Evolutionary conservation across 2,113 vertebrate genomes (phyloP).

Genomic region (Seriola quinqueradiata): DNA sequence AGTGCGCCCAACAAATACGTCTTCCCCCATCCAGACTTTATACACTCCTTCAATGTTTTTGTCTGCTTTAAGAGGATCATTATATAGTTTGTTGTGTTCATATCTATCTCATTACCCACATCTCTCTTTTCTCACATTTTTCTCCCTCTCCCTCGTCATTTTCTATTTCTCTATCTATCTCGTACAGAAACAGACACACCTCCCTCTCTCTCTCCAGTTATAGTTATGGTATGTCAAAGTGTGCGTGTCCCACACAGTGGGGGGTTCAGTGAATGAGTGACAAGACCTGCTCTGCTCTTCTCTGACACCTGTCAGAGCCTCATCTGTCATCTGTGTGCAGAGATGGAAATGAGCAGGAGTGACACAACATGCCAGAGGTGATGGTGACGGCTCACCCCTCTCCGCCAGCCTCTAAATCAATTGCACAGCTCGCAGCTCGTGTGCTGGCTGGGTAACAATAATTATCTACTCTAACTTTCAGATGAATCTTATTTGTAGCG

Average conservation of each 20-base stretch:
- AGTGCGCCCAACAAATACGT: not conserved
- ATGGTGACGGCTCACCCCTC: slow-evolving; percentile 88
- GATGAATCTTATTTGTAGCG: slow-evolving; percentile 55
- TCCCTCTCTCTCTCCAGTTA: slow-evolving; percentile 61
- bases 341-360: slow-evolving; percentile 91
- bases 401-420: slow-evolving; percentile 61
- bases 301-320: slow-evolving; percentile 88
- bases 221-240: slow-evolving; percentile 88
- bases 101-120: slow-evolving; percentile 32
- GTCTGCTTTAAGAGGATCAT: slow-evolving; percentile 44
- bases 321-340: slow-evolving; percentile 90
- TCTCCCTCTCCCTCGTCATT: slow-evolving; percentile 48
- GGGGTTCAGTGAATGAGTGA: slow-evolving; percentile 87
- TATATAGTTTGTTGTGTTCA: slow-evolving; percentile 35
- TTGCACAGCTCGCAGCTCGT: slow-evolving; percentile 47
- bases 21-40: not conserved
- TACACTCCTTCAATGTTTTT: not conserved
- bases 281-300: slow-evolving; percentile 89
- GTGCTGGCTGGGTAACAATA: slow-evolving; percentile 53
- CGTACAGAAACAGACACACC: slow-evolving; percentile 55
- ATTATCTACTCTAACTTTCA: slow-evolving; percentile 67
- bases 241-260: slow-evolving; percentile 88
- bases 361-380: slow-evolving; percentile 96
- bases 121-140: slow-evolving; percentile 49
- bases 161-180: slow-evolving; percentile 59